phyloP scores from a whole-genome alignment of 2,113 vertebrate species.

The Phyllostomus discolor region DNA sequence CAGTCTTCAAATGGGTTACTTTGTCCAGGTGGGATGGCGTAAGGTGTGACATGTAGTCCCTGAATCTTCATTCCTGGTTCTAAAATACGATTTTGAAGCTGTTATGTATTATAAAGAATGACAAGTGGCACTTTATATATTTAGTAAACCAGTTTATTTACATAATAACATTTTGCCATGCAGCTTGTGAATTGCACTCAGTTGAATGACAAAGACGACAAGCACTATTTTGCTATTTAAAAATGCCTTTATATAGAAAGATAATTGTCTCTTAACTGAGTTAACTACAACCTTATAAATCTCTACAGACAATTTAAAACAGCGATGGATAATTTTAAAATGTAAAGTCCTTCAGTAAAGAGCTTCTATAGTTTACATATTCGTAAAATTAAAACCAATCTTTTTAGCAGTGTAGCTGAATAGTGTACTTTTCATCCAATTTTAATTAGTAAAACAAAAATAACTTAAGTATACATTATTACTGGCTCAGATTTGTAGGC shows the following conservation, averaged over 20 bases:
- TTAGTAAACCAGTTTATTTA: slow-evolving; percentile 79
- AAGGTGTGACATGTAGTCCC: slow-evolving; percentile 24
- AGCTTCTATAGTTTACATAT: slow-evolving; percentile 18
- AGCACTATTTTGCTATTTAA: slow-evolving; percentile 29
- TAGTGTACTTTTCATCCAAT: slow-evolving; percentile 60
- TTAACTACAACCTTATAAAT: slow-evolving; percentile 44
- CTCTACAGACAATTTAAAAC: not conserved
- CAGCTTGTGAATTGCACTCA: slow-evolving; percentile 60
- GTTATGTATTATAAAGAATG: slow-evolving; percentile 34
- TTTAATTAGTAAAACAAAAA: slow-evolving; percentile 52
- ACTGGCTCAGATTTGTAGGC: slow-evolving; percentile 56
- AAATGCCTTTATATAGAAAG: slow-evolving; percentile 52
- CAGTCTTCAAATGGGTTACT: slow-evolving; percentile 2
- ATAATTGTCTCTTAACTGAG: slow-evolving; percentile 53
- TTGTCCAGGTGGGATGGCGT: slow-evolving; percentile 6
- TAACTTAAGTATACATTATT: slow-evolving; percentile 53
- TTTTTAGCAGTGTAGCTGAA: slow-evolving; percentile 44
- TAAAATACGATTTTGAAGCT: slow-evolving; percentile 24
- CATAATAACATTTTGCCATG: slow-evolving; percentile 60
- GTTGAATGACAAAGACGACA: slow-evolving; percentile 39
- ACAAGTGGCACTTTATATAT: slow-evolving; percentile 42
- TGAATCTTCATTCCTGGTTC: slow-evolving; percentile 45
- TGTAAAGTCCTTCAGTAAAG: slow-evolving; percentile 44
- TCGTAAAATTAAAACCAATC: slow-evolving; percentile 47
- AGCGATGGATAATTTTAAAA: slow-evolving; percentile 38